Percentiles rank a stretch among this genome's conserved stretches.
Conservation (phyloP, 1,140 invertebrate species). For the Cotesia glomerata region DNA sequence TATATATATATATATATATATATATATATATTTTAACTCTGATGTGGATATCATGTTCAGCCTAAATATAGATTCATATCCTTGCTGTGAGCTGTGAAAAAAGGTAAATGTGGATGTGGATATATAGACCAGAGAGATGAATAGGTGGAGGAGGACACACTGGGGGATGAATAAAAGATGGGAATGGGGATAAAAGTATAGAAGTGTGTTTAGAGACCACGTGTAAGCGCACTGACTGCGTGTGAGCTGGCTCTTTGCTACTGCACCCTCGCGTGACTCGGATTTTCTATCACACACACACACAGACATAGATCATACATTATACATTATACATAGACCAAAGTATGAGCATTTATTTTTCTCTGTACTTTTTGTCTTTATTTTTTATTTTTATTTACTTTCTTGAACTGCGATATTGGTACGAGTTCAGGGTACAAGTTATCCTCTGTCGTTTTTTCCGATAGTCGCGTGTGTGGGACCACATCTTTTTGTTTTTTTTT, state of each 20-base stretch:
- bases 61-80: slow-evolving; percentile 14
- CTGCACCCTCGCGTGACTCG: slow-evolving; percentile 42
- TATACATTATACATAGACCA: slow-evolving; percentile 13
- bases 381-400: background rate
- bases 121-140: background rate
- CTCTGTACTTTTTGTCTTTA: background rate
- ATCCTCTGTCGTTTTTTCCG: slow-evolving; percentile 11
- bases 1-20: background rate
- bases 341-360: background rate
- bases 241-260: slow-evolving; percentile 36
- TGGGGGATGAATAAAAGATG: no score
- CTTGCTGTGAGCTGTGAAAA: background rate
- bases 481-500: slow-evolving; percentile 5
- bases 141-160: background rate
- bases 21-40: slow-evolving; percentile 5
- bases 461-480: slow-evolving; percentile 13
- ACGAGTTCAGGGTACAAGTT: slow-evolving; percentile 10
- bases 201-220: slow-evolving; percentile 18
- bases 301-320: slow-evolving; percentile 11
- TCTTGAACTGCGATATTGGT: slow-evolving; percentile 1
- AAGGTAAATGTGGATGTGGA: background rate
- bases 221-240: slow-evolving; percentile 32
- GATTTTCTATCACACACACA: slow-evolving; percentile 34
- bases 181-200: background rate
- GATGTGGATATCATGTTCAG: background rate